A percentile compares a stretch with the other conserved stretches of the same genome.
These are phyloP conservation scores for Campaea margaritaria DNA, from an alignment of 2,888 invertebrate genomes.

Conservation along the genomic window DNA sequence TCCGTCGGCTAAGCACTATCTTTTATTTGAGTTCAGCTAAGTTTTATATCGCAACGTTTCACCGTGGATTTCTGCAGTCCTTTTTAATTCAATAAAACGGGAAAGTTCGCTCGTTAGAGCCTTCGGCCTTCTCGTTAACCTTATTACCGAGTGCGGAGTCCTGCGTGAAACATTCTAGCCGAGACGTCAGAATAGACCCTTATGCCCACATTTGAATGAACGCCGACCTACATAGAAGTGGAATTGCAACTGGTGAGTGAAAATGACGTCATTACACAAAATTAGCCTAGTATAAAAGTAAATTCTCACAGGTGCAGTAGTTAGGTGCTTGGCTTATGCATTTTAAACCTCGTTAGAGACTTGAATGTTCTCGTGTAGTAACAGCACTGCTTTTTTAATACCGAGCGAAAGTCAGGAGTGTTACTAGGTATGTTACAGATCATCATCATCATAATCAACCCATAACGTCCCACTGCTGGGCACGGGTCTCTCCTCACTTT, in stretches of 20 bases:
- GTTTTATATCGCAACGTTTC: constrained; percentile 20
- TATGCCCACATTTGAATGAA: constrained; percentile 46
- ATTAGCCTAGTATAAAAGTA: constrained; percentile 2
- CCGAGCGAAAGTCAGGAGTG: not conserved
- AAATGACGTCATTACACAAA: constrained; percentile 13
- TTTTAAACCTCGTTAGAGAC: not conserved
- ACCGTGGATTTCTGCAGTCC: constrained; percentile 37
- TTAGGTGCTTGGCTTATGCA: too few species aligned
- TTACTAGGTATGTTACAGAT: too few species aligned
- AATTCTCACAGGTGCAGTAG: too few species aligned
- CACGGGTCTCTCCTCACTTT: too few species aligned
- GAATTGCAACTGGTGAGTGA: constrained; percentile 28
- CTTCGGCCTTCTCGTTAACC: constrained; percentile 74
- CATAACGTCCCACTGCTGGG: too few species aligned
- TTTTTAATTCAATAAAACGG: constrained; percentile 65
- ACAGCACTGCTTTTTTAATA: not conserved
- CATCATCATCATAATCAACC: too few species aligned
- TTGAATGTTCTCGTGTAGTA: not conserved
- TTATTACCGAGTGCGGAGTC: constrained; percentile 65
- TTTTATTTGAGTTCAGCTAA: constrained; percentile 23
- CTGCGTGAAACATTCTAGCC: constrained; percentile 48
- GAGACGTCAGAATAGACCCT: constrained; percentile 38
- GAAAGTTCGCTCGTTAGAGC: constrained; percentile 67
- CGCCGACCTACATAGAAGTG: constrained; percentile 50
- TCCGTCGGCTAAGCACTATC: constrained; percentile 23